Conservation (phyloP, 2,888 invertebrate genomes). For the Drosophila macrospina region DNA sequence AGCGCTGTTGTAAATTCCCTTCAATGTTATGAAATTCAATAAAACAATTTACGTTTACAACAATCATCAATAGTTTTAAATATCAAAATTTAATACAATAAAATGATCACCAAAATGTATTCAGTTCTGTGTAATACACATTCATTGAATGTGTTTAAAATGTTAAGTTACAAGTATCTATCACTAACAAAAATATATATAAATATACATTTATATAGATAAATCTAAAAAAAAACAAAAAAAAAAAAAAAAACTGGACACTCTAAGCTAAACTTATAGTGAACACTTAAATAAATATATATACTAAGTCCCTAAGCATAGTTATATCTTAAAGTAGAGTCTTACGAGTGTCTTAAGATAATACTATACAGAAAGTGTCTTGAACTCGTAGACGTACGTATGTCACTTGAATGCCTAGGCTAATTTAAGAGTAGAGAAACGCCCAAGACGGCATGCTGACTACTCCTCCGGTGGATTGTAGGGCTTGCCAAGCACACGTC, state of each 20-base stretch:
- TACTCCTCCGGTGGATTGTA: constrained; percentile 50
- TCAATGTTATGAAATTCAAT: no score
- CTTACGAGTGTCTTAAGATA: constrained; percentile 26
- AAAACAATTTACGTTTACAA: no score
- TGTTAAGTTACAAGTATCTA: constrained; percentile 6
- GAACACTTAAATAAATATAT: constrained; percentile 14
- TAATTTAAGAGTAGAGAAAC: constrained; percentile 2
- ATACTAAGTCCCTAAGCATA: not conserved
- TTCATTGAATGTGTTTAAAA: constrained; percentile 13
- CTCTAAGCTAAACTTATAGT: constrained; percentile 1
- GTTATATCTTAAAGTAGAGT: constrained; percentile 12
- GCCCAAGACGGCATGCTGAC: not conserved
- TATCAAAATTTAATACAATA: constrained; percentile 5
- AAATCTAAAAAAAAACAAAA: not conserved
- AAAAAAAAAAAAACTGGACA: constrained; percentile 1
- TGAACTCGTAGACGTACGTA: not conserved
- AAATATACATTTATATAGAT: no score
- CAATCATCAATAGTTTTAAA: not conserved
- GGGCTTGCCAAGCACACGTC: constrained; percentile 63
- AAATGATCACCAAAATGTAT: not conserved
- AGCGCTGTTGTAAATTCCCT: not conserved
- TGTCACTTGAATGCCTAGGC: constrained; percentile 9
- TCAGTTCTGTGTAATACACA: constrained; percentile 19
- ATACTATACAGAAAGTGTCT: constrained; percentile 36
- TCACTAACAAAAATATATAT: not conserved